Base-by-base conservation (phyloP, 2,113 vertebrate species). In the Eublepharis macularius region DNA sequence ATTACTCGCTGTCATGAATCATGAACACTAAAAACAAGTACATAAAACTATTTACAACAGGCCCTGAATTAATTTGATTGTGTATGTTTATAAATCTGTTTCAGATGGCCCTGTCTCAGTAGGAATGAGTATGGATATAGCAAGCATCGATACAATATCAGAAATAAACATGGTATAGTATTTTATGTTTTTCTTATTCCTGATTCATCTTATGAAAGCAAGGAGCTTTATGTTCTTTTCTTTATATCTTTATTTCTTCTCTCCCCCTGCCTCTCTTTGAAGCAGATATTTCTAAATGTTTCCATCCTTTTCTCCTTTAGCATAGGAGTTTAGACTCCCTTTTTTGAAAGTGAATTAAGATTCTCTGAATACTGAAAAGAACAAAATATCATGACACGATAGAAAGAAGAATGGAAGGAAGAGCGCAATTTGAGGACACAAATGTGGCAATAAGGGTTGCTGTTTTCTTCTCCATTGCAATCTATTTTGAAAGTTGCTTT, bases 101-200 rank as follows among this genome's bases (percentile, higher is more conserved):
- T 70, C 93, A 98, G 98, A 98, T 95, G 97, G 97, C n/a, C 98
- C 98, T 16, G 98, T 98, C 45, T 97, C 97, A 1, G 94, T 98
- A 54, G 98, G 97, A 41, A 98, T 98, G 98, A 98, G 98, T 88
- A 88, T 98, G 97, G 98, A 98, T 89, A 98, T 98, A 68, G 98
- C 98, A 92, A 98, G 98, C 94, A 98, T 98, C 90, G 97, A 98
- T 91, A 98, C 97, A 47, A 98, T 98, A 95, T 98, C 98, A 88
- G 98, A 98, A 96, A 98, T 98, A 91, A 98, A 98, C 90, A 98
- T 98, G 98, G 98, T 98, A 95, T 76, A 47, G 47, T 86, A 34
- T 16, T 7, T 41, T 1, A 76, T 9, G 75, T 32, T 65, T 82
- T 57, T 76, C 1, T 8, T 60, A 51, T 65, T 34, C 45, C 26